Evolutionary conservation across 1,140 invertebrate species (phyloP).

Genomic region (Nasonia giraulti): DNA sequence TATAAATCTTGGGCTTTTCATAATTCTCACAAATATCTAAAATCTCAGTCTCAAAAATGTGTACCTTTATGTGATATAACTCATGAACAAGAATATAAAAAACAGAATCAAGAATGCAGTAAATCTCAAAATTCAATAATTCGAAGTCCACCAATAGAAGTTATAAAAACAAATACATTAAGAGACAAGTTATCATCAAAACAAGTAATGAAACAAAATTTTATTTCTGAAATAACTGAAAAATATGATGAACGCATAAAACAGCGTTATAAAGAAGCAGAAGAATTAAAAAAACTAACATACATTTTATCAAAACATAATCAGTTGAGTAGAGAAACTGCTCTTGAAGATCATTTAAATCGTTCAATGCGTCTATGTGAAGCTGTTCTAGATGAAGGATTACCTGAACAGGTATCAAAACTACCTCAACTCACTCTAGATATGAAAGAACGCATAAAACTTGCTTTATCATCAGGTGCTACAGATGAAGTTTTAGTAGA

Average conservation of each 20-base stretch:
- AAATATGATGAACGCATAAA: constrained; percentile 64
- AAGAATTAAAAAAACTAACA: constrained; percentile 62
- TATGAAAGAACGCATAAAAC: constrained; percentile 71
- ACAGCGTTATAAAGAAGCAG: constrained; percentile 58
- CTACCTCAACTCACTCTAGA: constrained; percentile 62
- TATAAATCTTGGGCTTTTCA: not conserved
- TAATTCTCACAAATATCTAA: constrained; percentile 14
- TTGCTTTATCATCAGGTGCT: constrained; percentile 69
- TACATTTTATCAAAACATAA: constrained; percentile 64
- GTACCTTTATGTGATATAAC: not conserved
- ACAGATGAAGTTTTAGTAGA: constrained; percentile 75
- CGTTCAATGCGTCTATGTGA: constrained; percentile 63
- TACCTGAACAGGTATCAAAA: constrained; percentile 60
- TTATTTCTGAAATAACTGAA: constrained; percentile 57
- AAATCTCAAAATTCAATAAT: not conserved
- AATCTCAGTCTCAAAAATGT: constrained; percentile 6
- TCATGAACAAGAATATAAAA: not conserved
- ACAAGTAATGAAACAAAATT: constrained; percentile 61
- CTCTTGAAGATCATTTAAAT: constrained; percentile 63
- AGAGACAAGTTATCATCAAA: constrained; percentile 64
- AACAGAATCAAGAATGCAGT: constrained; percentile 6
- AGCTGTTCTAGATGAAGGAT: constrained; percentile 65
- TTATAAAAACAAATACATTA: constrained; percentile 62
- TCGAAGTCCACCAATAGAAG: constrained; percentile 32
- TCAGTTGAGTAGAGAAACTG: constrained; percentile 61